Evolutionary conservation across 2,888 invertebrate genomes (phyloP).

Genomic region (Acanthosepion lycidas): DNA sequence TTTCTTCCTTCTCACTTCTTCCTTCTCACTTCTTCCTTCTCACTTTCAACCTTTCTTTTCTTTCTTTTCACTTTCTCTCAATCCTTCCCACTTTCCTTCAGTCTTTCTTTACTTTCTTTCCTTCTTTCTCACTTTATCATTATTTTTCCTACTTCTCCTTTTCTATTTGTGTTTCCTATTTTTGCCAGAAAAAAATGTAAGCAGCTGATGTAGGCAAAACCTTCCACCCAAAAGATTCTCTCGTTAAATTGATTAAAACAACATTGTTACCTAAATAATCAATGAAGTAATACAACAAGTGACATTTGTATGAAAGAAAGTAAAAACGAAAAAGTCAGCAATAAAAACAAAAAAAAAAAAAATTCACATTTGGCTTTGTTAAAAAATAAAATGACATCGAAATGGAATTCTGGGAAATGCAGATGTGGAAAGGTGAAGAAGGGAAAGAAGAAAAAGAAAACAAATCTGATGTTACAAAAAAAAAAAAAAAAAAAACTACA

Average conservation of each 20-base stretch:
- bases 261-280: neutral
- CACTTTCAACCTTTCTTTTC: too few relatives aligned
- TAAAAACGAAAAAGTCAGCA: neutral
- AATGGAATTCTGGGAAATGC: neutral
- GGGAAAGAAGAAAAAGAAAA: too few relatives aligned
- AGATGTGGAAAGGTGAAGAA: neutral
- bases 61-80: too few relatives aligned
- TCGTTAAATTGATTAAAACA: slow-evolving; percentile 33
- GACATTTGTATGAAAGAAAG: neutral
- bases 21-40: too few relatives aligned
- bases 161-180: neutral
- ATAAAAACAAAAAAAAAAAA: neutral
- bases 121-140: too few relatives aligned
- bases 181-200: neutral
- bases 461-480: too few relatives aligned
- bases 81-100: too few relatives aligned
- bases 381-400: neutral
- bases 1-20: too few relatives aligned
- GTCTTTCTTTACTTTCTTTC: too few relatives aligned
- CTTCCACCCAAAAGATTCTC: neutral
- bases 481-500: too few relatives aligned
- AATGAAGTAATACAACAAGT: neutral
- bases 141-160: neutral
- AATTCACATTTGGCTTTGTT: neutral
- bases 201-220: neutral